Percentiles rank a stretch among this genome's conserved stretches.
Evolutionary conservation across 1,140 invertebrate species (phyloP).

Genomic region (Caenorhabditis latens): DNA sequence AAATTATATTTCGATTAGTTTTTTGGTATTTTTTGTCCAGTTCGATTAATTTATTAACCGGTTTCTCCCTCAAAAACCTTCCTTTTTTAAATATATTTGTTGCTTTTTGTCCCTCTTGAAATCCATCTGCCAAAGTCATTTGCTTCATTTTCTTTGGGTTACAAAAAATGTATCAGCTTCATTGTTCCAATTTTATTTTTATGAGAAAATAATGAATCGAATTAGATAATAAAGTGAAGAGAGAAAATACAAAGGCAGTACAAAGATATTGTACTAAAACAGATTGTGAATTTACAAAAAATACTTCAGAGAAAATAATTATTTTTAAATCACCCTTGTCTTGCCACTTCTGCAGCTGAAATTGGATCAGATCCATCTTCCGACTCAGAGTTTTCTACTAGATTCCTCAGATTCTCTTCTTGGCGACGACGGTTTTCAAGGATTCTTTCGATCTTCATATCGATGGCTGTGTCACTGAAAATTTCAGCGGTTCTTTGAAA

Average conservation of each 20-base stretch:
- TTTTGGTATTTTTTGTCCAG: background rate
- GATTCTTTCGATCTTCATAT: conserved; percentile 8
- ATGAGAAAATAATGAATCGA: background rate
- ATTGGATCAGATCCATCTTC: background rate
- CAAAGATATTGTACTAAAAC: background rate
- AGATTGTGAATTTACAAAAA: background rate
- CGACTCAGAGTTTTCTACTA: background rate
- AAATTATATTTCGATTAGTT: background rate
- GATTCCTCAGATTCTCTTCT: conserved; percentile 2
- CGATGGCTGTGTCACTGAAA: conserved; percentile 13
- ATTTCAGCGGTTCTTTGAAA: background rate
- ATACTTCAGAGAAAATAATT: background rate
- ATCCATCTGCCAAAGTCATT: conserved; percentile 29
- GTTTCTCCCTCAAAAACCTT: background rate
- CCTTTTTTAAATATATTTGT: background rate
- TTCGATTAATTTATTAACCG: conserved; percentile 41
- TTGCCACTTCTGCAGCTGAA: conserved; percentile 4
- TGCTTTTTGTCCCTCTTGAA: background rate
- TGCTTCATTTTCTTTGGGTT: conserved; percentile 5
- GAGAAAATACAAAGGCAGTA: background rate
- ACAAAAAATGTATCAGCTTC: conserved; percentile 36
- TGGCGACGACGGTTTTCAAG: conserved; percentile 17
- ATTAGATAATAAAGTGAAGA: background rate
- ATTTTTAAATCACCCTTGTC: background rate
- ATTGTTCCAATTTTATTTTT: background rate